Conservation (phyloP, 2,113 vertebrate species). For the Lepidothrix coronata region DNA sequence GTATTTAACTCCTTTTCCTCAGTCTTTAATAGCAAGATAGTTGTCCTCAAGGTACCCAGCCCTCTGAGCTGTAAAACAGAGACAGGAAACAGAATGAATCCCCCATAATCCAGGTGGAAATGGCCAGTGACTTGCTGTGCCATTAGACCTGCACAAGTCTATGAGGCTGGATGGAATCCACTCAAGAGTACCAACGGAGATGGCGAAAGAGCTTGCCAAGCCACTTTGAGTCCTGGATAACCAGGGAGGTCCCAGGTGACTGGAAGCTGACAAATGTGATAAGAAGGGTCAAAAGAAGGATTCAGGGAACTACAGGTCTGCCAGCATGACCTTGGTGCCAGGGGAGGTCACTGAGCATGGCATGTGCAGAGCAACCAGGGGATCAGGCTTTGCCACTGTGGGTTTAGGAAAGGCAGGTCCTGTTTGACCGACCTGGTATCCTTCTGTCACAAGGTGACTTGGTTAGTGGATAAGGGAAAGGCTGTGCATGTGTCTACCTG, state of each 20-base stretch:
- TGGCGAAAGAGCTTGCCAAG: fast-evolving
- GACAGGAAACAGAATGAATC: not conserved
- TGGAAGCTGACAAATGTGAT: not conserved
- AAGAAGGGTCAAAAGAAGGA: not conserved
- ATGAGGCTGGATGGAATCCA: not conserved
- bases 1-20: not conserved
- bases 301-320: not conserved
- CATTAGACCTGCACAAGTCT: not conserved
- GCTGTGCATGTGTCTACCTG: not conserved
- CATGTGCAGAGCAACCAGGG: not conserved
- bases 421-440: not conserved
- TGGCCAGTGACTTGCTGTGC: fast-evolving
- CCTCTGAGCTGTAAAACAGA: not conserved
- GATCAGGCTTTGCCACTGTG: not conserved
- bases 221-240: not conserved
- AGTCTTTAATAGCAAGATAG: not conserved
- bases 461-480: no score
- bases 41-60: no score
- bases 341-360: not conserved
- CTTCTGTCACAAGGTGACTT: not conserved
- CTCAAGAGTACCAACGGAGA: not conserved
- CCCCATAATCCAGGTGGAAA: not conserved
- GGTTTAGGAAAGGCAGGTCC: not conserved
- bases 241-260: not conserved
- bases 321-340: not conserved